phyloP scores from a whole-genome alignment of 2,797 vertebrate species.

The Echeneis naucrates region DNA sequence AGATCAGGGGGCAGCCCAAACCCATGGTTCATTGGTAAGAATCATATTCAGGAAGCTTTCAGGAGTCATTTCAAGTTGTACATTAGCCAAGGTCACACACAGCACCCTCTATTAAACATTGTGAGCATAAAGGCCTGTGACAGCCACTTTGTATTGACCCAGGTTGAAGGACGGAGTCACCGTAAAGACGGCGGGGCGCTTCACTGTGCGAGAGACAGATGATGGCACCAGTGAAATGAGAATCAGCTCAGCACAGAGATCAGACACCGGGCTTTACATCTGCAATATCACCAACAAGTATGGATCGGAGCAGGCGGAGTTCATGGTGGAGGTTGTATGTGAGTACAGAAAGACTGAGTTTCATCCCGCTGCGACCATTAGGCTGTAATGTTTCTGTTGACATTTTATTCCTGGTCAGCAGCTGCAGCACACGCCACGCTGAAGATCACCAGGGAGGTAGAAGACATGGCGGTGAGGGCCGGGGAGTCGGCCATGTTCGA shows the following conservation, averaged over 20 bases:
- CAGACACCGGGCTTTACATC: slow-evolving; percentile 88
- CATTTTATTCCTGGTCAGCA: slow-evolving; percentile 52
- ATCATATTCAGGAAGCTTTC: slow-evolving; percentile 18
- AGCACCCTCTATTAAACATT: background rate
- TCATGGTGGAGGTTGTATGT: slow-evolving; percentile 92
- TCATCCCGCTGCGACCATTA: background rate
- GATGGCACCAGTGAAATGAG: slow-evolving; percentile 84
- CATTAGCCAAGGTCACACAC: slow-evolving; percentile 36
- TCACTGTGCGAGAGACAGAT: slow-evolving; percentile 78
- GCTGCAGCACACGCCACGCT: slow-evolving; percentile 72
- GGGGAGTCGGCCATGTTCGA: slow-evolving; percentile 94
- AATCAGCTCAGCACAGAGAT: slow-evolving; percentile 86
- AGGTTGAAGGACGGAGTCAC: slow-evolving; percentile 91
- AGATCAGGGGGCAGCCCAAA: slow-evolving; percentile 88
- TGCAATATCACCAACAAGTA: slow-evolving; percentile 91
- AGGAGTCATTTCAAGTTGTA: slow-evolving; percentile 8
- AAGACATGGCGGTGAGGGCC: slow-evolving; percentile 88
- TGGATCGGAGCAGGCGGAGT: slow-evolving; percentile 88
- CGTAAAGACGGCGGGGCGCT: slow-evolving; percentile 86
- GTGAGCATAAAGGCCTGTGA: slow-evolving; percentile 31
- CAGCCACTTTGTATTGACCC: slow-evolving; percentile 44
- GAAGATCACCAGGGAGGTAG: slow-evolving; percentile 84
- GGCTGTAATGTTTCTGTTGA: background rate
- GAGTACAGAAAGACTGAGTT: slow-evolving; percentile 27
- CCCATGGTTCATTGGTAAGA: slow-evolving; percentile 93